A percentile compares a stretch with the other conserved stretches of the same genome.
phyloP scores from a whole-genome alignment of 2,888 invertebrate genomes.

The Salticus scenicus region DNA sequence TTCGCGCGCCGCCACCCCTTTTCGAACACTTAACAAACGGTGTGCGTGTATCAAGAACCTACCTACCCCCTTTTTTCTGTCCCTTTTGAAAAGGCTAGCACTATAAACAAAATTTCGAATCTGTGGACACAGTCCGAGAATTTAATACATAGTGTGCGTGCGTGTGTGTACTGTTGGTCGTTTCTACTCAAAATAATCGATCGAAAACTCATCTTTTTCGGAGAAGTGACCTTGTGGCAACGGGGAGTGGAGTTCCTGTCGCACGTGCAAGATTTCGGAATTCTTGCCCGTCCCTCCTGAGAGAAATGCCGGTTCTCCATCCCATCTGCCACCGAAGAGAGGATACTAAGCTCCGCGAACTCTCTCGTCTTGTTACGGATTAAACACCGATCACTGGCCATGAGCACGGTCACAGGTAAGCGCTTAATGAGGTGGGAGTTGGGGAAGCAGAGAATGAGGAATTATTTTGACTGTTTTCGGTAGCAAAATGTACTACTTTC shows the following conservation, averaged over 20 bases:
- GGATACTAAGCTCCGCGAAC: no score
- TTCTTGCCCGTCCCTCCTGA: not conserved
- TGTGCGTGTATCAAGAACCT: not conserved
- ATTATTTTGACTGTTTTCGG: not conserved
- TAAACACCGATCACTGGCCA: no score
- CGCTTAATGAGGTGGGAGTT: not conserved
- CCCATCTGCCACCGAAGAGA: no score
- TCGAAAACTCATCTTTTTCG: not conserved
- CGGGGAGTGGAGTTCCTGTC: not conserved
- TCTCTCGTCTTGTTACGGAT: no score
- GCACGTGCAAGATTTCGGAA: not conserved
- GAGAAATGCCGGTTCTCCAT: no score
- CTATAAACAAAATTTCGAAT: no score
- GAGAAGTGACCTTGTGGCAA: conserved; percentile 12
- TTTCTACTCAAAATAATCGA: conserved; percentile 14
- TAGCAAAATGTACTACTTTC: no score
- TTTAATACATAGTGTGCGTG: not conserved
- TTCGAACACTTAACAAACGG: not conserved
- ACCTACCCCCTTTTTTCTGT: no score
- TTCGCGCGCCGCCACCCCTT: not conserved
- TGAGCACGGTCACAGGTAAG: no score
- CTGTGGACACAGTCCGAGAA: not conserved
- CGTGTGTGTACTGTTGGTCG: not conserved
- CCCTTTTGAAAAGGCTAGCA: no score
- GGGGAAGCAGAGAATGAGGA: not conserved